Percentiles rank a stretch among this genome's conserved stretches.
These are phyloP conservation scores for Phrynosoma platyrhinos DNA, from an alignment of 2,113 vertebrate genomes.

Conservation along the genomic window DNA sequence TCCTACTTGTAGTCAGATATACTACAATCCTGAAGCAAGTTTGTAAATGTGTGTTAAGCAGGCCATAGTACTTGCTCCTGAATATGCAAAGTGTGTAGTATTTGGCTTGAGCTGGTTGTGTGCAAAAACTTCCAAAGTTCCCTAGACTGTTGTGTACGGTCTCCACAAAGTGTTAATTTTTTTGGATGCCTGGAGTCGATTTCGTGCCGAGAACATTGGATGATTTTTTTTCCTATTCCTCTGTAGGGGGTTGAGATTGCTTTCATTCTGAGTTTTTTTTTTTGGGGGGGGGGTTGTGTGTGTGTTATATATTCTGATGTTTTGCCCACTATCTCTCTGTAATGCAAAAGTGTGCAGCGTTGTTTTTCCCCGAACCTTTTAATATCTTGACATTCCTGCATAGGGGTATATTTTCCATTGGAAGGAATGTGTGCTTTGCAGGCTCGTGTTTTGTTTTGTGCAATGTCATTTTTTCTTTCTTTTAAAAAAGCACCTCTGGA, in stretches of 20 bases:
- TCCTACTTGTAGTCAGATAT: too few species aligned
- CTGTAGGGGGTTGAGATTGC: fast-evolving
- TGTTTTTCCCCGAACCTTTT: background rate
- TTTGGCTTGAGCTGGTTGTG: too few species aligned
- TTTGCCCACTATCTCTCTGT: background rate
- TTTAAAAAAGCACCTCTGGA: background rate
- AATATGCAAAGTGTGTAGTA: background rate
- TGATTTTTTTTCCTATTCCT: background rate
- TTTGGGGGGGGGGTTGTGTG: background rate
- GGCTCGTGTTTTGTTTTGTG: background rate
- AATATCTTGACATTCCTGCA: background rate
- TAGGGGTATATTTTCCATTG: background rate
- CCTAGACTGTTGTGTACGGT: background rate
- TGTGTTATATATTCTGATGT: background rate
- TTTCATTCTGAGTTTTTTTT: background rate
- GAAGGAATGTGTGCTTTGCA: background rate
- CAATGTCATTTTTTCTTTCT: background rate
- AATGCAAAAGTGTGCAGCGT: background rate
- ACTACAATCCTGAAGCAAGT: too few species aligned
- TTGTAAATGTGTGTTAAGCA: background rate
- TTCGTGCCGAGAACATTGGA: conserved; percentile 8
- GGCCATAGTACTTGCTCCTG: background rate
- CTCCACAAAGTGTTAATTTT: background rate
- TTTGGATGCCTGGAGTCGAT: background rate
- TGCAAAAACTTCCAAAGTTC: background rate